A percentile compares a stretch with the other conserved stretches of the same genome.
Conservation (phyloP, 2,113 vertebrate species). For the Coryphaenoides rupestris region DNA sequence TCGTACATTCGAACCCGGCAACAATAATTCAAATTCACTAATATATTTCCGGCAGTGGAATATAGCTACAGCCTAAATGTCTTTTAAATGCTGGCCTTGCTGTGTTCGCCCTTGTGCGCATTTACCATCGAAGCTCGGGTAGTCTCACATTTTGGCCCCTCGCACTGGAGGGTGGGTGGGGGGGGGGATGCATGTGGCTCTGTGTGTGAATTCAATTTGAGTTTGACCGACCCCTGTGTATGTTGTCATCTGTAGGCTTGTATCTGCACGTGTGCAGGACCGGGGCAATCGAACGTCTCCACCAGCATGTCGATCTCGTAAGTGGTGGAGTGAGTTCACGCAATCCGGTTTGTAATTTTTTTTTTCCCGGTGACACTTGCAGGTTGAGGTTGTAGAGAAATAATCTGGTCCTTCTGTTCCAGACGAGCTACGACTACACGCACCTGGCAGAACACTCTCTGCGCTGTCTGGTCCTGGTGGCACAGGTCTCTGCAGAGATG, state of each 20-base stretch:
- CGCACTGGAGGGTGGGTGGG: too few relatives aligned
- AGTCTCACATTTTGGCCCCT: too few relatives aligned
- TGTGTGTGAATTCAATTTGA: too few relatives aligned
- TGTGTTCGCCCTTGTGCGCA: too few relatives aligned
- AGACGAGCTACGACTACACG: slow-evolving; percentile 72
- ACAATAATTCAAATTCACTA: too few relatives aligned
- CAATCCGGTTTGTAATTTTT: too few relatives aligned
- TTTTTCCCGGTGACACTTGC: neutral
- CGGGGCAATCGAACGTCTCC: slow-evolving; percentile 75
- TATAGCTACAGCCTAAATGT: too few relatives aligned
- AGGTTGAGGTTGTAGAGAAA: neutral
- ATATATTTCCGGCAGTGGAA: too few relatives aligned
- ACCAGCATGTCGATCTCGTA: slow-evolving; percentile 82
- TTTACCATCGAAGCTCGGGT: too few relatives aligned
- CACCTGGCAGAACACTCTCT: slow-evolving; percentile 83
- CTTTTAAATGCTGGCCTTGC: too few relatives aligned
- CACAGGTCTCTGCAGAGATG: slow-evolving; percentile 96
- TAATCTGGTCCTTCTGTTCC: slow-evolving; percentile 23
- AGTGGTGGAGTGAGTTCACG: slow-evolving; percentile 65
- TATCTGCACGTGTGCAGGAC: slow-evolving; percentile 86
- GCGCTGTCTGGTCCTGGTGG: slow-evolving; percentile 88
- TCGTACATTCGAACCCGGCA: too few relatives aligned
- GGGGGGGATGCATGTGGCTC: too few relatives aligned
- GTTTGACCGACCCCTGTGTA: neutral
- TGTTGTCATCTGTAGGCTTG: slow-evolving; percentile 75